These are phyloP conservation scores for Caenorhabditis inopinata DNA, from an alignment of 1,140 invertebrate species.

Conservation along the genomic window DNA sequence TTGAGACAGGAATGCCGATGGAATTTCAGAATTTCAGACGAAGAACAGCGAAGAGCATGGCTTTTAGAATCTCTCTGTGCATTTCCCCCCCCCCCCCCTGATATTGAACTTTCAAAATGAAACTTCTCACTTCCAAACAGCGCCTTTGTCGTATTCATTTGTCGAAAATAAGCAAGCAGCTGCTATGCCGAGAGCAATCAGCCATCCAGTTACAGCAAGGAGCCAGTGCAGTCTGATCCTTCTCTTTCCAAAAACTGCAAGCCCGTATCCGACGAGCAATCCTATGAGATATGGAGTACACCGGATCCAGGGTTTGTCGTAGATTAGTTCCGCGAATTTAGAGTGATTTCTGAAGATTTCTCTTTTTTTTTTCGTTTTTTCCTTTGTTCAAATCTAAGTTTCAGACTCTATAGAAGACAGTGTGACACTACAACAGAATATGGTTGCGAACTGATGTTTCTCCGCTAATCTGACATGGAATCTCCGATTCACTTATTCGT, in stretches of 20 bases:
- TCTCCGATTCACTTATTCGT: too few relatives aligned
- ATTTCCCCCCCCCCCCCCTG: too few relatives aligned
- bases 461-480: too few relatives aligned
- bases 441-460: too few relatives aligned
- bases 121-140: neutral
- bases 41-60: too few relatives aligned
- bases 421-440: too few relatives aligned
- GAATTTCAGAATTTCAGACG: neutral
- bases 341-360: neutral
- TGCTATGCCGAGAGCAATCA: slow-evolving; percentile 27
- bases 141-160: slow-evolving; percentile 13
- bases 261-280: slow-evolving; percentile 28
- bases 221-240: slow-evolving; percentile 29
- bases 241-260: neutral
- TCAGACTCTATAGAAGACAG: too few relatives aligned
- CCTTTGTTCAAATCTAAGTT: too few relatives aligned
- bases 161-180: slow-evolving; percentile 26
- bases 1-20: too few relatives aligned
- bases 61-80: too few relatives aligned
- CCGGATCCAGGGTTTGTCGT: slow-evolving; percentile 41
- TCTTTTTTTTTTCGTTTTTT: too few relatives aligned
- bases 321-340: slow-evolving; percentile 7
- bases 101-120: too few relatives aligned
- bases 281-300: slow-evolving; percentile 46
- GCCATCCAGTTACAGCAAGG: slow-evolving; percentile 31